Base-by-base conservation (phyloP, 2,888 invertebrate genomes). In the Dyspetes luteomarginatus region DNA sequence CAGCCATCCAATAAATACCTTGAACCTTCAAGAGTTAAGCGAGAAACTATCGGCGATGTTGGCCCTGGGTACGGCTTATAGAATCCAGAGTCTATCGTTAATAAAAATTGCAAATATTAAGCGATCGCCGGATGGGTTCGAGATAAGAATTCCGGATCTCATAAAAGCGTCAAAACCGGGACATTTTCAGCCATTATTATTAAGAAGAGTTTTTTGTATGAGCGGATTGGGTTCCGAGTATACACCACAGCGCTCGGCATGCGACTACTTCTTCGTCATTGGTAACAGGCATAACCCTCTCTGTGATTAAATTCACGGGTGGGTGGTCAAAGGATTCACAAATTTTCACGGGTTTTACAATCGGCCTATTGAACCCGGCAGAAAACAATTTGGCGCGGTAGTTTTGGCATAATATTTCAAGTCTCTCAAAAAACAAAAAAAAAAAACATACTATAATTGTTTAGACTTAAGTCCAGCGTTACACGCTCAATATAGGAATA, bases 41-140 rank as follows among this genome's bases (percentile, higher is more conserved):
- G 72, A 76, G 19, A 76, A 69, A n/a, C 69, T 75, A 17, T 75
- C 55, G 41, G 78, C 78, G 12, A 41, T 82, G 26, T 43, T 78
- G 45, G 71, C 60, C 3, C 62, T 82, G 1, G 72, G 41, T 7
- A 76, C 78, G 9, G 76, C 78, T 9, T 72, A 82, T 30, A 24
- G 78, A 19, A 55, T 76, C 4, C 79, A 82, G 55, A 78, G 75
- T 5, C 71, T 82, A 12, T 56, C 72, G 15, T 28, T 82, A 2
- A 82, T 78, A 3, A 72, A 62, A 7, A 36, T 78, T 15, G 22
- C 17, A 41, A 65, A 80, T 28, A 71, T 76, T 43, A 60, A 24
- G 19, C 19, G 26, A 4, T 17, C 41, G 4, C 9, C 43, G 36
- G 64, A 75, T n/a, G 72, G 75, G 15, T 65, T 78, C 41, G 64